Percentiles rank a stretch among this genome's conserved stretches.
Evolutionary conservation across 2,888 invertebrate genomes (phyloP).

Genomic region (Trichopoda pennipes): DNA sequence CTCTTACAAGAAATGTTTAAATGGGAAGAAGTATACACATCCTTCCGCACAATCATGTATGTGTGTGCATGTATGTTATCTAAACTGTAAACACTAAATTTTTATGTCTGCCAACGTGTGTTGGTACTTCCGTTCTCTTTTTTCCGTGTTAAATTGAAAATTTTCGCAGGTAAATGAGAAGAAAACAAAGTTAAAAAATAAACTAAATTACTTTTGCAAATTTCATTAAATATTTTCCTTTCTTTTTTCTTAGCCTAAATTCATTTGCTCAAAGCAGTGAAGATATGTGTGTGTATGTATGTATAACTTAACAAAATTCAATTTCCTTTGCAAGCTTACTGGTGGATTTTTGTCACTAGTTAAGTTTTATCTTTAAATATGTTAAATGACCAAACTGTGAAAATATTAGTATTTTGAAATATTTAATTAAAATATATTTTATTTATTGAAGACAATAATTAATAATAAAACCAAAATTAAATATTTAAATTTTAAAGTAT

Average conservation of each 20-base stretch:
- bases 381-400: slow-evolving; percentile 1
- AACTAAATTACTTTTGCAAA: slow-evolving; percentile 62
- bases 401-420: not conserved
- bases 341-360: not conserved
- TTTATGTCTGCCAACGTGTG: not conserved
- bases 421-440: slow-evolving; percentile 32
- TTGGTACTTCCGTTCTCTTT: slow-evolving; percentile 62
- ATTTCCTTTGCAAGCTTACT: slow-evolving; percentile 52
- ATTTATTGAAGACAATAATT: not conserved
- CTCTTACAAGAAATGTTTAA: not conserved
- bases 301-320: slow-evolving; percentile 54
- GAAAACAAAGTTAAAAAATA: slow-evolving; percentile 30
- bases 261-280: not conserved
- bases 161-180: slow-evolving; percentile 27
- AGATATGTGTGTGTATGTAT: slow-evolving; percentile 9
- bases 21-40: not conserved
- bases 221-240: slow-evolving; percentile 51
- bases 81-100: not conserved
- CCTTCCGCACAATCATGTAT: no score
- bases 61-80: slow-evolving; percentile 1
- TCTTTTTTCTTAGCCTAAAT: not conserved
- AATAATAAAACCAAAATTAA: no score
- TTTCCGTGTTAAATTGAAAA: slow-evolving; percentile 55
- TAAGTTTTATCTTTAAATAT: slow-evolving; percentile 3
- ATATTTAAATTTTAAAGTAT: no score